Evolutionary conservation across 1,140 invertebrate species (phyloP).

Genomic region (Harpegnathos saltator): DNA sequence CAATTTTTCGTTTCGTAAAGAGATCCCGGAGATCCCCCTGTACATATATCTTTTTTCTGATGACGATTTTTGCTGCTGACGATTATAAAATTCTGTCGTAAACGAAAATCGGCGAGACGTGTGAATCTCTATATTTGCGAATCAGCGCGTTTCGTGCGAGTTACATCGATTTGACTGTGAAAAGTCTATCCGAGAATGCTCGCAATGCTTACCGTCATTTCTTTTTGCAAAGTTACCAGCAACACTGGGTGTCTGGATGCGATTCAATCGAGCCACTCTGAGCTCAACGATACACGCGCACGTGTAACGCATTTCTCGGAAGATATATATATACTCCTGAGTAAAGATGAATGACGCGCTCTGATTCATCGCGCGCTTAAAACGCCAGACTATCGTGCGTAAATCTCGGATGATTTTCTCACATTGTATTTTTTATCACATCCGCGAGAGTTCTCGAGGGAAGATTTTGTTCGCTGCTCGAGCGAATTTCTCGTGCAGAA

Average conservation of each 20-base stretch:
- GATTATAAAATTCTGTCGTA: too few species aligned
- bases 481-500: neutral
- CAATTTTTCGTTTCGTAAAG: too few species aligned
- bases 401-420: conserved; percentile 15
- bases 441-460: too few species aligned
- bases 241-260: neutral
- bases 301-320: conserved; percentile 47
- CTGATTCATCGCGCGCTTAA: conserved; percentile 34
- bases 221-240: neutral
- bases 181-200: too few species aligned
- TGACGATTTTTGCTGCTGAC: too few species aligned
- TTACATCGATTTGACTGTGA: neutral
- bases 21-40: too few species aligned
- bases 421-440: neutral
- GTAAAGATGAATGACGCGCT: conserved; percentile 44
- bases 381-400: neutral
- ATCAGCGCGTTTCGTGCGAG: neutral
- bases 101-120: too few species aligned
- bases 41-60: too few species aligned
- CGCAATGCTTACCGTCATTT: too few species aligned
- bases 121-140: neutral
- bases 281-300: conserved; percentile 20
- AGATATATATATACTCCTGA: neutral
- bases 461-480: too few species aligned
- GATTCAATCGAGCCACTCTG: neutral